A percentile compares a stretch with the other conserved stretches of the same genome.
Conservation (phyloP, 2,113 vertebrate species). For the Bos taurus region DNA sequence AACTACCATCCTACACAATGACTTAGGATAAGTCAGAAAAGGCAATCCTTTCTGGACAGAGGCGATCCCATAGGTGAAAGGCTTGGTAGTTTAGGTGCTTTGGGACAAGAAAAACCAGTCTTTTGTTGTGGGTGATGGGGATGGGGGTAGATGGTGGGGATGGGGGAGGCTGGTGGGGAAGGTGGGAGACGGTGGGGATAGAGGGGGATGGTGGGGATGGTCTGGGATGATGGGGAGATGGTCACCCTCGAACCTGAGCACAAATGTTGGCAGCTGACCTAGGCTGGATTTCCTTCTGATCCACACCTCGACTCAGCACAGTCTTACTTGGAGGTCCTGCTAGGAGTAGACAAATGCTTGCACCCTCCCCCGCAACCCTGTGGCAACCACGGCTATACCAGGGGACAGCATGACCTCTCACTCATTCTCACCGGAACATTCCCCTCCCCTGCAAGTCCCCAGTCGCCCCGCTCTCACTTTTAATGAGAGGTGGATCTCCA, state of each 20-base stretch:
- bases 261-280: not conserved
- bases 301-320: not conserved
- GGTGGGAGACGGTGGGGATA: too few relatives aligned
- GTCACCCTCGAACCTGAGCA: not conserved
- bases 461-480: not conserved
- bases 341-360: rapidly evolving
- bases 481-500: not conserved
- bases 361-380: rapidly evolving
- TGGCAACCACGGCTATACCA: too few relatives aligned
- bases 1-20: not conserved
- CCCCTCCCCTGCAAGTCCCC: not conserved
- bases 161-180: not conserved
- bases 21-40: not conserved
- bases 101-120: not conserved
- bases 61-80: not conserved
- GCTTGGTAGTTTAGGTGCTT: not conserved
- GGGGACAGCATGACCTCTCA: not conserved
- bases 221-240: not conserved
- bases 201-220: not conserved
- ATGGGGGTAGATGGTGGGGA: not conserved
- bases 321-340: not conserved
- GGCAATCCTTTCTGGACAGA: not conserved
- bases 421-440: not conserved
- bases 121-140: not conserved
- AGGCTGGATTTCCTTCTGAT: not conserved